phyloP scores from a whole-genome alignment of 2,888 invertebrate genomes.

The Gymnocheta viridis region DNA sequence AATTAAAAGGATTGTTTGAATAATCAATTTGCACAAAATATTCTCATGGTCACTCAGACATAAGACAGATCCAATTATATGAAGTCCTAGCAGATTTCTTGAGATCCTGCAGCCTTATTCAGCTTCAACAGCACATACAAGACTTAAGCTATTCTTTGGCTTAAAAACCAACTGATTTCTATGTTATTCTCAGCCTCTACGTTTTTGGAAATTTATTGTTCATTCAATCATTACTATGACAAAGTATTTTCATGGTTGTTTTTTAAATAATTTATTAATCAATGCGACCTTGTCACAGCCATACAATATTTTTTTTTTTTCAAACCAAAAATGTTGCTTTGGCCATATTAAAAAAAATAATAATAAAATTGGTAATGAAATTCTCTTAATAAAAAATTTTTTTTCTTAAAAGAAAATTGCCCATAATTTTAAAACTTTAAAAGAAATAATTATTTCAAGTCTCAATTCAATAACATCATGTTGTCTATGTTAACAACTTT shows the following conservation, averaged over 20 bases:
- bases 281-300: slow-evolving; percentile 37
- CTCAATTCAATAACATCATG: slow-evolving; percentile 8
- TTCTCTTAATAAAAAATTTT: slow-evolving; percentile 16
- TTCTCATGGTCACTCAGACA: no score
- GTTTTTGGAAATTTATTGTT: background rate
- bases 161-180: background rate
- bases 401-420: slow-evolving; percentile 36
- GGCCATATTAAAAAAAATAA: slow-evolving; percentile 7
- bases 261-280: slow-evolving; percentile 33
- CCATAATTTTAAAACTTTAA: slow-evolving; percentile 1
- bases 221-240: background rate
- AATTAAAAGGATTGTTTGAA: no score
- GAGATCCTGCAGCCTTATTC: no score
- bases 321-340: slow-evolving; percentile 1
- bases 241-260: slow-evolving; percentile 4
- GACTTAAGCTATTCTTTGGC: background rate
- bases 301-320: background rate
- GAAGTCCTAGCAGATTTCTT: no score
- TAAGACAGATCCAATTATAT: no score
- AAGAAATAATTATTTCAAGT: slow-evolving; percentile 30
- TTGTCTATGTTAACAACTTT: slow-evolving; percentile 20
- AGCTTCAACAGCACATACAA: no score
- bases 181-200: background rate
- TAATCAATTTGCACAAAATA: no score
- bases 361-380: slow-evolving; percentile 19